Base-by-base conservation (phyloP, 2,113 vertebrate genomes). In the Gallinago undulata region DNA sequence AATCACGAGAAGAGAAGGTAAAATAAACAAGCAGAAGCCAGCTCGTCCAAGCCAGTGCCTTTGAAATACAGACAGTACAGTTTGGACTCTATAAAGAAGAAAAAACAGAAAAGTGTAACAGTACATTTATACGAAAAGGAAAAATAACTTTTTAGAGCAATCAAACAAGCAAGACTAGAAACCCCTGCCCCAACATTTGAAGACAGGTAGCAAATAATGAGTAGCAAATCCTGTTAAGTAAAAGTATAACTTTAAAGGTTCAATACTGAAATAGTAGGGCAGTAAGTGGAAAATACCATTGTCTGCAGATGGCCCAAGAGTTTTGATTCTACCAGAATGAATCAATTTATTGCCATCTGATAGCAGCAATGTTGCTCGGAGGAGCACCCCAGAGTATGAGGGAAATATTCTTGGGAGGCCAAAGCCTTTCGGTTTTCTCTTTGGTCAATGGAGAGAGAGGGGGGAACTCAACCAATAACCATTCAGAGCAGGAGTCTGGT, bases 401-500 rank as follows among this genome's bases (percentile, higher is more conserved):
- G 48, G 2, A 60, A 50, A 7, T 15, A 25, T 11, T 14, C 6
- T 24, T 50, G 43, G 25, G 8, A 41, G 53, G 31, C 2, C 70
- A 73, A 93, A 37, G 2, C 7, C 14, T 12, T 59, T 62, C 17
- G 50, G 13, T 72, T 64, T 28, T 64, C 13, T n/a, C 10, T 39
- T 27, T 73, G 10, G 37, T 53, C 27, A 24, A 0, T 7, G 33
- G 6, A 31, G 21, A 37, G 19, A 43, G 41, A 59, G 6, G 30
- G 13, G 7, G 11, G 10, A 19, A 64, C 23, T 47, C 18, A 63
- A 1, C 6, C 25, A 82, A 19, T 0, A 1, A 59, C n/a, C 21
- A 62, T 15, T 33, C 14, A 56, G 84, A 86, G 31, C 31, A 81
- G 56, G 3, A 63, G 1, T 16, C 41, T 1, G 2, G 18, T 94